Conservation (phyloP, 2,113 vertebrate genomes). For the Antechinus flavipes region DNA sequence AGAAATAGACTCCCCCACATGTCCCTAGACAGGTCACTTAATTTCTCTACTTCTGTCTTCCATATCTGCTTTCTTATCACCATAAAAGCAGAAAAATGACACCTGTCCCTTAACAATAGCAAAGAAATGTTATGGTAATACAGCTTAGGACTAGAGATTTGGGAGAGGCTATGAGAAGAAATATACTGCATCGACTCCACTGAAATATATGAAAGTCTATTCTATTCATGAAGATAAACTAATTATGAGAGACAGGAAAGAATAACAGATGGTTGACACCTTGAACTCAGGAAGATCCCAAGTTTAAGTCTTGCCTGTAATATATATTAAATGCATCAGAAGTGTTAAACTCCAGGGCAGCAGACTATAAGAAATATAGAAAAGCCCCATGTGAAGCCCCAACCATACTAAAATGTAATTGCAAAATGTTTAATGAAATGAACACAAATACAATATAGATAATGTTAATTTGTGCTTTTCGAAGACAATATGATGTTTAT, state of each 20-base stretch:
- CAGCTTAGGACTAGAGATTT: background rate
- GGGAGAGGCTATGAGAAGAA: background rate
- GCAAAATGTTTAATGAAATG: background rate
- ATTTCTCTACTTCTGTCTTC: background rate
- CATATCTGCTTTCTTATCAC: background rate
- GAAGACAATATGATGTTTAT: background rate
- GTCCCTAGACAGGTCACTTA: background rate
- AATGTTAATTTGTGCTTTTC: background rate
- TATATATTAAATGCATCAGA: background rate
- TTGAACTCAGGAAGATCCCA: background rate
- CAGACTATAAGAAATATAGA: background rate
- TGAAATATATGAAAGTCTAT: background rate
- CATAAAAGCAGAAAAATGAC: constrained; percentile 30
- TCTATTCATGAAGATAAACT: background rate
- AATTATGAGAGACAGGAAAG: background rate
- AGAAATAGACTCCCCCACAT: background rate
- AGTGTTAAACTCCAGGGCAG: background rate
- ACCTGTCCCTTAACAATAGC: background rate
- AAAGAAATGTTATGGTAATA: background rate
- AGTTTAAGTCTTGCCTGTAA: background rate
- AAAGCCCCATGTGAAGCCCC: background rate
- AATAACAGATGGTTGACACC: background rate
- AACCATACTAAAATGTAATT: background rate
- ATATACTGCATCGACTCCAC: background rate
- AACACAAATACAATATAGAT: background rate